Conservation (phyloP, 1,140 invertebrate species). For the Bombus terrestris region DNA sequence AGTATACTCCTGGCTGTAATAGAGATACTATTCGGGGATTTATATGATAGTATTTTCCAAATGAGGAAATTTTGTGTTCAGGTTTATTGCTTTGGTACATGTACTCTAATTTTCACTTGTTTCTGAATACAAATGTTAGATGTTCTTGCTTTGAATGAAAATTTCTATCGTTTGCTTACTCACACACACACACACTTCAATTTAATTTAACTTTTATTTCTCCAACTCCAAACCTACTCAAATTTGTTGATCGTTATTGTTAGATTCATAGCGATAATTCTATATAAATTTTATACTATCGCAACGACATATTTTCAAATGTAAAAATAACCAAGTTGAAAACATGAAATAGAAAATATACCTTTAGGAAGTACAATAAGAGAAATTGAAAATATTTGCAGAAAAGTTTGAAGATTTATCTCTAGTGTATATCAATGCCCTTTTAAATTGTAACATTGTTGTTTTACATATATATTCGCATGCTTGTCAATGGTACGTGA, state of each 20-base stretch:
- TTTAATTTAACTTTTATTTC: background rate
- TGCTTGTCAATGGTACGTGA: slow-evolving; percentile 7
- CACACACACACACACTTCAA: background rate
- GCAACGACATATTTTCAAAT: background rate
- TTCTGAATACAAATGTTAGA: background rate
- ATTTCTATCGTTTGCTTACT: too few species aligned
- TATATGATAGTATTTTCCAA: background rate
- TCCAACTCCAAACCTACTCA: background rate
- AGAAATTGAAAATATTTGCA: too few species aligned
- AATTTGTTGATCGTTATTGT: background rate
- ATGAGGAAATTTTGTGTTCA: background rate
- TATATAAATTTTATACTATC: background rate
- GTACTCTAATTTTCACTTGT: too few species aligned
- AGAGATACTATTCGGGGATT: background rate
- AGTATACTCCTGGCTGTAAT: background rate
- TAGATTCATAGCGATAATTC: background rate
- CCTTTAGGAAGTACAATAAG: background rate
- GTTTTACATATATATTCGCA: background rate
- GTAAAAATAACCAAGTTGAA: background rate
- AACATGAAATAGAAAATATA: background rate
- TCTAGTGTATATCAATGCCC: background rate
- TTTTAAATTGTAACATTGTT: too few species aligned
- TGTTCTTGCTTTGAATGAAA: background rate
- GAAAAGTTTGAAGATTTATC: background rate
- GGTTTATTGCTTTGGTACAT: too few species aligned